Conservation (phyloP, 2,113 vertebrate genomes). For the Cynocephalus volans region DNA sequence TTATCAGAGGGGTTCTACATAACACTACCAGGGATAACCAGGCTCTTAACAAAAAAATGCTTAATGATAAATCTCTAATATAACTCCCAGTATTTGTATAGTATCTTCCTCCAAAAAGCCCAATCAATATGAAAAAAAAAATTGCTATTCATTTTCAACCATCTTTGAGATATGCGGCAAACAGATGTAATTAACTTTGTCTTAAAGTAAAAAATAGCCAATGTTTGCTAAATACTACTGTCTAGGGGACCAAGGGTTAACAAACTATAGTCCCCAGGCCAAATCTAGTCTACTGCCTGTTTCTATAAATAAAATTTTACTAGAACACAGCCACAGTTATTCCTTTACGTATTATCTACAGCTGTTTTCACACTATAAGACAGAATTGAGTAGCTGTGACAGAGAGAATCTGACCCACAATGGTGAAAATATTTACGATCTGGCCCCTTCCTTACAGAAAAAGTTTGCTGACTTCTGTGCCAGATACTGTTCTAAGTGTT, state of each 20-base stretch:
- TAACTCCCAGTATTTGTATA: not conserved
- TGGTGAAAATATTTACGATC: not conserved
- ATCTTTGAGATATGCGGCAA: not conserved
- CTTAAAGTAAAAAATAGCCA: not conserved
- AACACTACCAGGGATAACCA: not conserved
- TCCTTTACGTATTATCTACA: not conserved
- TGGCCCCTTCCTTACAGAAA: not conserved
- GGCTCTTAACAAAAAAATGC: not conserved
- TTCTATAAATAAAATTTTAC: not conserved
- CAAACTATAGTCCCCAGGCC: not conserved
- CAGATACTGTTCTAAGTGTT: not conserved
- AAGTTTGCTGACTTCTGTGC: not conserved
- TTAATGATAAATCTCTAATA: not conserved
- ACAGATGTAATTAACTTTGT: not conserved
- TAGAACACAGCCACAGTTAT: not conserved
- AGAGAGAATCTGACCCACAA: not conserved
- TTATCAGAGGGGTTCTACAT: not conserved
- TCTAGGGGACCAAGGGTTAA: not conserved
- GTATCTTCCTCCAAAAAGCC: not conserved
- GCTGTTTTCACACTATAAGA: not conserved
- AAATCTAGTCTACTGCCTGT: not conserved
- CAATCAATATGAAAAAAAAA: not conserved
- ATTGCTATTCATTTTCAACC: not conserved
- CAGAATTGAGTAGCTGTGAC: not conserved
- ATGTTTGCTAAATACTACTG: not conserved